Evolutionary conservation across 2,888 invertebrate species (phyloP), one percentile per base, ranked within the genome.

Genomic region (Coremacera marginata): DNA sequence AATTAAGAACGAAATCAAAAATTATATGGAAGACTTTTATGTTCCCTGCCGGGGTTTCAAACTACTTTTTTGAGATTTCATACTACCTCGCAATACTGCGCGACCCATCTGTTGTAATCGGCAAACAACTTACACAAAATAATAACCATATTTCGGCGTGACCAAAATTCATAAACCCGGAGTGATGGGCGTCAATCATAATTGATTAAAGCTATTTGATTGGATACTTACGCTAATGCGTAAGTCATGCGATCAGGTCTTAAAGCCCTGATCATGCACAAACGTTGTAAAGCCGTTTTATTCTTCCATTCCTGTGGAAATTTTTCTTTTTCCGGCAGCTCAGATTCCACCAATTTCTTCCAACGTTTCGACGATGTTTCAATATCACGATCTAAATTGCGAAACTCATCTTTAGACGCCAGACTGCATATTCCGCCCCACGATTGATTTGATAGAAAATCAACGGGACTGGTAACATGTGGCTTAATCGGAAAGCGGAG

Each of bases 291-390:
- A 0, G 97, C 94, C 0, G 96, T 95, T 91, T 98, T 98, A 86
- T 96, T 97, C 89, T 98, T 98, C 98, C 98, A 98, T 90, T 98
- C 98, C 90, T 98, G 98, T 0, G 98, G 98, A 89, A 98, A 96
- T 88, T 98, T 98, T 87, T 98, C 98, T 82, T 96, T 94, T 89
- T 98, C 98, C 0, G 98, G 98, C 84, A 95, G 94, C 86, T 98
- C 98, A 83, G 95, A 94, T 90, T 98, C 98, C 1, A 98, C 95
- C 84, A 98, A 93, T 90, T 98, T 98, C 89, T 98, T 98, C 98
- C 98, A 98, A 76, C 98, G 92, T 87, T 98, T 98, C n/a, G 96
- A 94, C 0, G 97, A 97, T 4, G 95, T 96, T 90, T 98, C 98
- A 83, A 98, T 98, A 88, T 98, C 98, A 79, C 98, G 92, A 88